Percentiles rank a stretch among this genome's conserved stretches.
These are phyloP conservation scores for Mylabris phalerata DNA, from an alignment of 1,140 invertebrate genomes.

Conservation along the genomic window DNA sequence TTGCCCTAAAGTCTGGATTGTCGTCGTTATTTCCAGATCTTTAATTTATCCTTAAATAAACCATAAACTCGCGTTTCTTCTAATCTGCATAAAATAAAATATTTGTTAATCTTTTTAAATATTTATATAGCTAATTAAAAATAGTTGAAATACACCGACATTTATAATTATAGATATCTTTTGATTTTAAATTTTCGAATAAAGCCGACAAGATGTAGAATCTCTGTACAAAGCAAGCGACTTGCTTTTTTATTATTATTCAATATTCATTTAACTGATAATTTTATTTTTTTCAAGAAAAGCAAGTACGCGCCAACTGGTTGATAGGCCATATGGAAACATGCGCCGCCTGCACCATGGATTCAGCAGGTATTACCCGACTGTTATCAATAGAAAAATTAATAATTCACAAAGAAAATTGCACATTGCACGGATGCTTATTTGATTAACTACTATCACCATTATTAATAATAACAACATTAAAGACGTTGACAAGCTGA, in stretches of 20 bases:
- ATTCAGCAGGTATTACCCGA: slow-evolving; percentile 32
- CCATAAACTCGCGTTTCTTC: too few relatives aligned
- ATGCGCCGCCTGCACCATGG: slow-evolving; percentile 35
- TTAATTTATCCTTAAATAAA: too few relatives aligned
- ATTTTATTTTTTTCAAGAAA: neutral
- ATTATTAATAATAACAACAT: neutral
- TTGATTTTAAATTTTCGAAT: too few relatives aligned
- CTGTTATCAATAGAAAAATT: slow-evolving; percentile 2
- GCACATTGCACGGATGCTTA: slow-evolving; percentile 3
- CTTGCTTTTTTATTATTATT: slow-evolving; percentile 6
- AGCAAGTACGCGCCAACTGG: slow-evolving; percentile 26
- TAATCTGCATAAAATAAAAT: too few relatives aligned
- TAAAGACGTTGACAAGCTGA: slow-evolving; percentile 26
- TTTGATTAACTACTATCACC: too few relatives aligned
- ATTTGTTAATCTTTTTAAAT: too few relatives aligned
- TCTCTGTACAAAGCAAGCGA: slow-evolving; percentile 27
- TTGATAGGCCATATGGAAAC: slow-evolving; percentile 37
- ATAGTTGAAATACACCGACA: too few relatives aligned
- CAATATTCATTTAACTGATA: too few relatives aligned
- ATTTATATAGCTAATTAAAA: too few relatives aligned
- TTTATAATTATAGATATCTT: too few relatives aligned
- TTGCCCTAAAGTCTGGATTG: too few relatives aligned
- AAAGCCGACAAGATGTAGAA: slow-evolving; percentile 9
- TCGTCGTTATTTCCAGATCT: too few relatives aligned
- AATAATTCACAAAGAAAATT: slow-evolving; percentile 1